phyloP scores from a whole-genome alignment of 2,888 invertebrate species.

The Pollenia amentaria region DNA sequence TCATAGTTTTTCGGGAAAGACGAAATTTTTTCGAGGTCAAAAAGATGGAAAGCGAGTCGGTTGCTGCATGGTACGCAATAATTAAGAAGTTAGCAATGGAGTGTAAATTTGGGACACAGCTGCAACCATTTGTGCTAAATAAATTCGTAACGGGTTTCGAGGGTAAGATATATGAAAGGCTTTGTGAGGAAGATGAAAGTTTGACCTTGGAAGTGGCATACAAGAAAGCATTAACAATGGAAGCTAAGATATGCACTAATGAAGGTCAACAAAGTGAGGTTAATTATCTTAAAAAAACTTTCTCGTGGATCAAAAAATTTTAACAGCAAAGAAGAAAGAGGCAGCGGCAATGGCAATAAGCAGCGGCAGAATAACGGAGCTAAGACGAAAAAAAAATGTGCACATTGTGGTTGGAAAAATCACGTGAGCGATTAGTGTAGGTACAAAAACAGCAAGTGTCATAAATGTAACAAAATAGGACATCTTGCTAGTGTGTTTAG shows the following conservation, averaged over 20 bases:
- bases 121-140: slow-evolving; percentile 32
- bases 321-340: slow-evolving; percentile 19
- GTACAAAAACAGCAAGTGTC: slow-evolving; percentile 34
- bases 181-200: slow-evolving; percentile 34
- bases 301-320: neutral
- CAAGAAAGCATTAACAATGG: slow-evolving; percentile 29
- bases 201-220: slow-evolving; percentile 17
- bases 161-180: slow-evolving; percentile 36
- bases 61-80: slow-evolving; percentile 25
- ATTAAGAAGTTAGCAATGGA: slow-evolving; percentile 48
- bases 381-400: slow-evolving; percentile 27
- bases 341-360: neutral
- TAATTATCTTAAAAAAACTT: slow-evolving; percentile 13
- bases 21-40: too few species aligned
- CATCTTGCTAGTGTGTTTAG: slow-evolving; percentile 20
- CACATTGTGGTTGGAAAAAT: slow-evolving; percentile 55
- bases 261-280: neutral
- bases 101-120: slow-evolving; percentile 31
- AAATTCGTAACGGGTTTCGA: slow-evolving; percentile 16
- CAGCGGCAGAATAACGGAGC: neutral
- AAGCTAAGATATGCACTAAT: slow-evolving; percentile 18
- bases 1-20: slow-evolving; percentile 63
- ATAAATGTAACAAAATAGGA: slow-evolving; percentile 22
- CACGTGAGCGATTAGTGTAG: slow-evolving; percentile 57
- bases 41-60: slow-evolving; percentile 20